Base-by-base conservation (phyloP, 2,888 invertebrate species). In the Cephalotes varians region DNA sequence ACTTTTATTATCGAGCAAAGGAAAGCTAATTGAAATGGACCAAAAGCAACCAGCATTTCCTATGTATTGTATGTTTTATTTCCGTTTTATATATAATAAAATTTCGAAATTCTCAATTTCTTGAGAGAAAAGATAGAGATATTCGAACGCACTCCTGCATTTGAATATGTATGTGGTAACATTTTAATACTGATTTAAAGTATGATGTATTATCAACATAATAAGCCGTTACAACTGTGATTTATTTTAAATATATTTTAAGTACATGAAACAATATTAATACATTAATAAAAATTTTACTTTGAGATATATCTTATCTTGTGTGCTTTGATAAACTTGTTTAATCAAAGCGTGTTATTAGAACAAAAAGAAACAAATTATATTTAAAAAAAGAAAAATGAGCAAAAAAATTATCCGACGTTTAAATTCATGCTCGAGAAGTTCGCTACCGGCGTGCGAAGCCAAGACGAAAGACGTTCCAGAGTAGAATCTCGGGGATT, bases 401-500 rank as follows among this genome's bases (percentile, higher is more conserved):
- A 18, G 25, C 4, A 1, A 44, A 15, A 40, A 28, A 56, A 77
- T 56, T 67, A 67, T 54, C 4, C 15, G 56, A 56, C 34, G 15
- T 56, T 79, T 47, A 71, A 71, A 71, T 56, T 44, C 31, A 31
- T 31, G 56, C 25, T 71, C 44, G 71, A 10, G 28, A 31, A 71
- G 18, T 44, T 21, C 69, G 31, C 40, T 18, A 54, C 28, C 40
- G 15, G 40, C 44, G 71, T 37, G 65, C 21, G 77, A 25, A 56
- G 18, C 54, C 34, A 64, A 76, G 47, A 47, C 67, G 74, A 64
- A 81, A n/a, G 21, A 37, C 44, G 56, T 79, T 79, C 56, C 56
- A 44, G 40, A 40, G 10, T 28, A 58, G 80, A 85, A 82, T 77
- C 82, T 65, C 84, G 81, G 69, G 82, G 86, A 90, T 88, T 87